phyloP scores from a whole-genome alignment of 2,888 invertebrate genomes.

The Diaphora mendica region DNA sequence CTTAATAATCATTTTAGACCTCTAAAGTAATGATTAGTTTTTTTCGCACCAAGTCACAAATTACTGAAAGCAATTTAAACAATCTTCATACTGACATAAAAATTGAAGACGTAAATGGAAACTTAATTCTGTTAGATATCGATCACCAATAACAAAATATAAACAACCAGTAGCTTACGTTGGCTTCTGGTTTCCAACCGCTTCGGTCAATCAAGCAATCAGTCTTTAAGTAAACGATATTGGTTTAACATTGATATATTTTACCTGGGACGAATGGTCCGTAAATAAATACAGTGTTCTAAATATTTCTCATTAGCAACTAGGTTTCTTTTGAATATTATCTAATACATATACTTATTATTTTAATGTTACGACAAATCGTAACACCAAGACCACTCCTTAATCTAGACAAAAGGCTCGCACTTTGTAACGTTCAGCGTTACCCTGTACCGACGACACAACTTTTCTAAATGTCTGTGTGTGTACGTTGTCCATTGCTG shows the following conservation, averaged over 20 bases:
- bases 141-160: no score
- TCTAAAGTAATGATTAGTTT: background rate
- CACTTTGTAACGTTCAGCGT: conserved; percentile 85
- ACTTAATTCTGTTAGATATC: no score
- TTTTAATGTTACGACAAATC: conserved; percentile 30
- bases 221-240: background rate
- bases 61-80: background rate
- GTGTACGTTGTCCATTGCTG: conserved; percentile 59
- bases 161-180: background rate
- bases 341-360: background rate
- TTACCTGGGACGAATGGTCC: background rate
- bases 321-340: no score
- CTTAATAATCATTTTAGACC: background rate
- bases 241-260: background rate
- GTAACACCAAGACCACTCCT: conserved; percentile 57
- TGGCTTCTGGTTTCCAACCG: background rate
- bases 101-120: background rate
- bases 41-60: background rate
- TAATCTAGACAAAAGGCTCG: conserved; percentile 84
- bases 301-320: background rate
- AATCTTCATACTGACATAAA: background rate
- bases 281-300: background rate
- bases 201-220: no score
- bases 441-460: conserved; percentile 66
- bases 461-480: conserved; percentile 47